Percentiles rank a stretch among this genome's conserved stretches.
Conservation (phyloP, 2,113 vertebrate genomes). For the Hemibagrus wyckioides region DNA sequence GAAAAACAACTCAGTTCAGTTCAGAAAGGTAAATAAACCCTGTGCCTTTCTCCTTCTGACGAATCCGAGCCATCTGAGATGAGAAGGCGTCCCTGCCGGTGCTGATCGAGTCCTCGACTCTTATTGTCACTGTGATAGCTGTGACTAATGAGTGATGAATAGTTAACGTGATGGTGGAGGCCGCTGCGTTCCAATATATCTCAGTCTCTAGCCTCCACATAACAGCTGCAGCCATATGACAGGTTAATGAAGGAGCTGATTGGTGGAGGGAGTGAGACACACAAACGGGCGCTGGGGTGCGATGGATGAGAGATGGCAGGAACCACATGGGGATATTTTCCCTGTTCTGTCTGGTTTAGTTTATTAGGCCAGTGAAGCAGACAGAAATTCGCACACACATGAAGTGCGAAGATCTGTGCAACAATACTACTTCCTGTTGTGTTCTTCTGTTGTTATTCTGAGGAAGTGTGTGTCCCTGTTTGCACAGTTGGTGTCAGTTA, state of each 20-base stretch:
- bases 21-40: conserved; percentile 3
- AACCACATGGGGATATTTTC: conserved; percentile 30
- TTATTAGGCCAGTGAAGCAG: conserved; percentile 13
- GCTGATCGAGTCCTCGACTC: background rate
- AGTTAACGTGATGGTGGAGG: conserved; percentile 12
- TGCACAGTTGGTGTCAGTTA: background rate
- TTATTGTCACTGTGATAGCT: conserved; percentile 18
- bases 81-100: background rate
- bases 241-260: conserved; percentile 20
- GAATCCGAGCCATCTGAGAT: background rate
- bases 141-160: conserved; percentile 33
- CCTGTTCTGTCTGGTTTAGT: background rate
- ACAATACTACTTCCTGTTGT: background rate
- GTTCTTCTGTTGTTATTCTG: background rate
- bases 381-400: background rate
- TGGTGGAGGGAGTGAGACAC: conserved; percentile 15
- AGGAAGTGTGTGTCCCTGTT: background rate
- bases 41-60: background rate
- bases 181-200: background rate
- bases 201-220: conserved; percentile 3
- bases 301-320: conserved; percentile 14
- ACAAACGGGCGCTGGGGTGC: background rate
- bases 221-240: conserved; percentile 23
- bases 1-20: background rate
- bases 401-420: background rate